Base-by-base conservation (phyloP, 2,113 vertebrate genomes). In the Muntiacus muntjak region DNA sequence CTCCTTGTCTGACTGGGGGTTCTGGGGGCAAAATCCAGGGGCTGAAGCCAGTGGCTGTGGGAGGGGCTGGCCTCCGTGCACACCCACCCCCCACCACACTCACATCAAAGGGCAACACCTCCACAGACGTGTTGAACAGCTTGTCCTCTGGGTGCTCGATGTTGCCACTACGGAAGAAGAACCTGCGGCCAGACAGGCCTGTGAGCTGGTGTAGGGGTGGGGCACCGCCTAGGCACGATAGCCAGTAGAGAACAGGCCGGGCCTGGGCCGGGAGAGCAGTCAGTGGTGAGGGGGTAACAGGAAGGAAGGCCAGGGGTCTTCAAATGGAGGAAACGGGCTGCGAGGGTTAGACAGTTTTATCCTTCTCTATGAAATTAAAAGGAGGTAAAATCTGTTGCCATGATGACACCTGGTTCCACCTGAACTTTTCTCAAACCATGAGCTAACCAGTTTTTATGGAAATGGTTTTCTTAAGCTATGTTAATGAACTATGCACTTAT, bases 81-180 rank as follows among this genome's bases (percentile, higher is more conserved):
- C 96, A 88, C 92, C 96, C 43, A 1, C 19, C 21, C 11, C 11
- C 28, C 0, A 0, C 15, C 45, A 58, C 17, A 99, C 99, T 99
- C 98, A 99, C 99, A 0, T 99, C 99, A 10, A 99, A 99, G 0
- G 99, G 99, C 97, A 99, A 98, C 98, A 99, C 99, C 98, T 99
- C 99, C 98, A 99, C 99, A 0, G 99, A 99, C 0, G 99, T 99
- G 98, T 99, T 99, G 99, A 99, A 99, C 50, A 99, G 99, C 98
- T 99, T 99, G 98, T 99, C 99, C 95, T 99, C 99, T 10, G 99
- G 99, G 98, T 99, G 99, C 91, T 99, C 99, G 0, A 99, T 99
- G 98, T 99, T 99, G 58, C 99, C 99, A 3, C 99, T 99, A 88
- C 99, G 99, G 98, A 99, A 99, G 99, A 99, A 99, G 98, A 99